A percentile compares a stretch with the other conserved stretches of the same genome.
Evolutionary conservation across 1,140 invertebrate species (phyloP).

Genomic region (Himalopsyche phryganea): DNA sequence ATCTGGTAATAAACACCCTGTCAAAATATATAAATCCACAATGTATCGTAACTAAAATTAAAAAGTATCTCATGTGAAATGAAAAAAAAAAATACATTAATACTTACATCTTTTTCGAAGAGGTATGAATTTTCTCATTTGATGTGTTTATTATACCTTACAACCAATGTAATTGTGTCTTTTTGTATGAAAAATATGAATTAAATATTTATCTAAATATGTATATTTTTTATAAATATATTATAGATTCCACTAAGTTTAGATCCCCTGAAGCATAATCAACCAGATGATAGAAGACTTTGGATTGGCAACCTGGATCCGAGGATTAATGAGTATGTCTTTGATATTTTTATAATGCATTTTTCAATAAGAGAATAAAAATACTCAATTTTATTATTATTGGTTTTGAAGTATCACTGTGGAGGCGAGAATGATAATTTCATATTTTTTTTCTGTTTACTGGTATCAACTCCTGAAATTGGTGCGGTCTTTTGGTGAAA

Average conservation of each 20-base stretch:
- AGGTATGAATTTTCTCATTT: no score
- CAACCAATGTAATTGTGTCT: no score
- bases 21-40: no score
- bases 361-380: constrained; percentile 24
- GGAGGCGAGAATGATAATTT: constrained; percentile 9
- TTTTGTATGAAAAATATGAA: no score
- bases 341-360: constrained; percentile 34
- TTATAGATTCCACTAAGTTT: constrained; percentile 54
- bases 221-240: no score
- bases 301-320: constrained; percentile 90
- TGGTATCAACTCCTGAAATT: constrained; percentile 92
- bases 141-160: no score
- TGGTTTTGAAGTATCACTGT: constrained; percentile 12
- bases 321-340: constrained; percentile 88
- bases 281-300: constrained; percentile 67
- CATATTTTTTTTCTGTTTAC: constrained; percentile 53
- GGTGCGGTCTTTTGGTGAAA: constrained; percentile 84
- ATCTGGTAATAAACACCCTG: no score
- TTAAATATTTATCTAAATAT: no score
- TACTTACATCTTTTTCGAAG: no score
- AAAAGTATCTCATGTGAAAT: no score
- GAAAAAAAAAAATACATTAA: no score
- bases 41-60: no score
- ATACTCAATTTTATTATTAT: constrained; percentile 22
- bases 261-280: constrained; percentile 56